Evolutionary conservation across 1,140 invertebrate species (phyloP).

Genomic region (Bathynomus jamesi): DNA sequence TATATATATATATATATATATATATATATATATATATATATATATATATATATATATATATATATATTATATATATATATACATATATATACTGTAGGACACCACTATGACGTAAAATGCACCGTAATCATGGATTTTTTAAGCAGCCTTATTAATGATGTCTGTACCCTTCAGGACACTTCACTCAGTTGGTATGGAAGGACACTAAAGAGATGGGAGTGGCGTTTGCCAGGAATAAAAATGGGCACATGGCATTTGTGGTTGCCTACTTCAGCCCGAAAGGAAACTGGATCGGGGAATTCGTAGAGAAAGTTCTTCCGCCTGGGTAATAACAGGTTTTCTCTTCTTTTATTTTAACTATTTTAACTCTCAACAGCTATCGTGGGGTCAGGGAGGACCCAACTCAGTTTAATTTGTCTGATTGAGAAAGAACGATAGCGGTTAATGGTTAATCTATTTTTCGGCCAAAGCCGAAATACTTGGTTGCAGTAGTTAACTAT

Average conservation of each 20-base stretch:
- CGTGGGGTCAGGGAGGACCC: too few relatives aligned
- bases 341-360: neutral
- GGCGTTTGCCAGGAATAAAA: conserved; percentile 64
- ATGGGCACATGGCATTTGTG: conserved; percentile 53
- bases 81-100: too few relatives aligned
- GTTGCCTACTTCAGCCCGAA: conserved; percentile 72
- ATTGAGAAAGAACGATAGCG: neutral
- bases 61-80: too few relatives aligned
- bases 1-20: too few relatives aligned
- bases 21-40: too few relatives aligned
- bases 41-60: too few relatives aligned
- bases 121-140: too few relatives aligned
- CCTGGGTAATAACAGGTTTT: conserved; percentile 28
- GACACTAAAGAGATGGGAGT: conserved; percentile 68
- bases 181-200: conserved; percentile 84
- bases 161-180: conserved; percentile 58
- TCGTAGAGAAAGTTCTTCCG: conserved; percentile 65
- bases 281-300: conserved; percentile 67
- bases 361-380: too few relatives aligned
- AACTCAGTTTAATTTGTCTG: neutral
- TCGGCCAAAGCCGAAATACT: neutral
- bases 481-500: neutral
- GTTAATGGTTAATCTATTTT: neutral
- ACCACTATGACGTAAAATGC: too few relatives aligned
- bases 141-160: too few relatives aligned